A percentile compares a stretch with the other conserved stretches of the same genome.
These are phyloP conservation scores for Trichomalopsis sarcophagae DNA, from an alignment of 1,140 invertebrate genomes.

Conservation along the genomic window DNA sequence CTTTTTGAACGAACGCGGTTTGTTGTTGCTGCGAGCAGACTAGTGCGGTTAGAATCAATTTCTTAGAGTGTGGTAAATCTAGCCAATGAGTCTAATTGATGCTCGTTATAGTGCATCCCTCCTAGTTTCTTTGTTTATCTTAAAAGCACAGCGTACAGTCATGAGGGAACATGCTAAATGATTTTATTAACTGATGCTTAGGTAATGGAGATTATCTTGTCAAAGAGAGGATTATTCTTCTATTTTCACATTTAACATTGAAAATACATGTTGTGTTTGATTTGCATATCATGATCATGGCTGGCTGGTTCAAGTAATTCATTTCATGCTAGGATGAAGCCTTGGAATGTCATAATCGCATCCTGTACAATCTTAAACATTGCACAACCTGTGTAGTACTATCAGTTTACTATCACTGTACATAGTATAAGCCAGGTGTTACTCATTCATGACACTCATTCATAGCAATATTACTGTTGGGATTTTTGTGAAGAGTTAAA, in stretches of 20 bases:
- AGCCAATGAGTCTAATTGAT: neutral
- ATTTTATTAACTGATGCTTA: neutral
- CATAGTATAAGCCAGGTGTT: constrained; percentile 15
- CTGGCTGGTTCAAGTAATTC: neutral
- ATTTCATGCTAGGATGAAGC: neutral
- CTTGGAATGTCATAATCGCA: constrained; percentile 16
- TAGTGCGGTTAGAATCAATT: neutral
- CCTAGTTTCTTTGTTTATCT: neutral
- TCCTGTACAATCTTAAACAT: constrained; percentile 17
- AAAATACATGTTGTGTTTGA: neutral
- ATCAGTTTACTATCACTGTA: constrained; percentile 5
- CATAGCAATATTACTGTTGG: neutral
- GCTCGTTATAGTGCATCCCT: neutral
- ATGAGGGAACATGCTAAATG: neutral
- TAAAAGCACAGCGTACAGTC: neutral
- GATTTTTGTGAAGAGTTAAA: neutral
- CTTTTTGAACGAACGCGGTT: neutral
- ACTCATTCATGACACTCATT: constrained; percentile 23
- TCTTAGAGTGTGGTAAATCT: neutral
- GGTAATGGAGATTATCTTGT: neutral
- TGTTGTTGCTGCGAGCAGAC: neutral
- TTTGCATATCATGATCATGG: neutral
- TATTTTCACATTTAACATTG: neutral
- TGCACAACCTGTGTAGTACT: constrained; percentile 25
- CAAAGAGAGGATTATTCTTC: neutral